Evolutionary conservation across 2,113 vertebrate genomes (phyloP), one percentile per base, ranked within the genome.

Genomic region (Crotalus tigris): DNA sequence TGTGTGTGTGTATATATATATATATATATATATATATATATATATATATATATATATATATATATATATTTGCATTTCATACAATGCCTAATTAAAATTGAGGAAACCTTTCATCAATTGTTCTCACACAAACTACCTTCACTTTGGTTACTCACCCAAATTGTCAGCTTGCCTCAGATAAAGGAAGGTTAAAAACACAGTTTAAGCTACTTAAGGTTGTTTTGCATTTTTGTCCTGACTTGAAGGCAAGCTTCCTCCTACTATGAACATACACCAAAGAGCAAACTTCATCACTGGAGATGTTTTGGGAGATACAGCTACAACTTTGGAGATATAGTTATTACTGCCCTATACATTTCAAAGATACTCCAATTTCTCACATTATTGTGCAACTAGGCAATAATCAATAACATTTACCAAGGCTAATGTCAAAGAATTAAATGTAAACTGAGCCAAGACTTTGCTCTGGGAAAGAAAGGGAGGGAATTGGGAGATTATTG

Each of bases 191-290:
- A 97, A 97, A 98, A 98, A 98, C 97, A 97, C 98, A 97, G 97
- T 98, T 98, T 97, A 97, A 98, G 98, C 97, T 97, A 98, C 97
- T 98, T 98, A 99, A 99, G 98, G 99, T 98, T 99, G 98, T 97
- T 98, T 97, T 96, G 96, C 98, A 99, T 99, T 99, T 98, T 97
- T 98, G 98, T 96, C 95, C 95, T 92, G 94, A 46, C 17, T 96
- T 94, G 86, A 95, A 98, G 96, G 96, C 95, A 96, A 96, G 95
- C 95, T 97, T 97, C 94, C 95, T 95, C 96, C 94, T 94, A 94
- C 91, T 92, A 44, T 92, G 96, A 95, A 89, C 96, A 95, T 96
- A 94, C 92, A 92, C 95, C 92, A 94, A 55, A 64, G 92, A 94
- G 93, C 53, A 87, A 87, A 86, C 89, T 95, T 95, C 94, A 93